Percentiles rank a stretch among this genome's conserved stretches.
phyloP scores from a whole-genome alignment of 1,140 invertebrate genomes.

The Bombus impatiens region DNA sequence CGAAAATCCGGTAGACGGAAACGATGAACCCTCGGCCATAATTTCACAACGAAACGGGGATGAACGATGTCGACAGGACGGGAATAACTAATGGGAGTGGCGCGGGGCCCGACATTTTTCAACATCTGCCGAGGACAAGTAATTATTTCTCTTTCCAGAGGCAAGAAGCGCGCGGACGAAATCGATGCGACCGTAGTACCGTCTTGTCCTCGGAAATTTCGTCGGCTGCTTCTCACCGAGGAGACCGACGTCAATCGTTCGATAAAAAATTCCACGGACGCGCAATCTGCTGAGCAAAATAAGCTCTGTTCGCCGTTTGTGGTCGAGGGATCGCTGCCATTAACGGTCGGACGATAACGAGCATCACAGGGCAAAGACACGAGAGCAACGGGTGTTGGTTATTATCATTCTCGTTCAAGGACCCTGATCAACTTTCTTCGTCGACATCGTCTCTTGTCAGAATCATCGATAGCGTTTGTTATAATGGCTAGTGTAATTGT shows the following conservation, averaged over 20 bases:
- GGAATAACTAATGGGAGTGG: conserved; percentile 63
- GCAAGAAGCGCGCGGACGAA: background rate
- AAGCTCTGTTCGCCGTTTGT: background rate
- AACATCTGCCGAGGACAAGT: conserved; percentile 59
- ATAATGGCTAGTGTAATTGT: background rate
- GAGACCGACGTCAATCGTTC: background rate
- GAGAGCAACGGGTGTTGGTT: background rate
- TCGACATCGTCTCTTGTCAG: conserved; percentile 70
- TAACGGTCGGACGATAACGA: conserved; percentile 40
- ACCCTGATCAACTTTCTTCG: conserved; percentile 79
- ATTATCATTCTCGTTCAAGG: conserved; percentile 65
- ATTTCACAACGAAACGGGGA: conserved; percentile 57
- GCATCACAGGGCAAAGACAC: conserved; percentile 28
- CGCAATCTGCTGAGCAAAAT: conserved; percentile 7
- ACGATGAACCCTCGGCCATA: conserved; percentile 23
- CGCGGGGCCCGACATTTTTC: conserved; percentile 37
- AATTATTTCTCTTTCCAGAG: conserved; percentile 55
- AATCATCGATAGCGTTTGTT: background rate
- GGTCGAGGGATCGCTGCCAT: conserved; percentile 17
- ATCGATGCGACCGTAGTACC: background rate
- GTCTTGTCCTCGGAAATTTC: conserved; percentile 14
- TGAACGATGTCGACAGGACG: conserved; percentile 53
- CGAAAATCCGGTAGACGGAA: conserved; percentile 42
- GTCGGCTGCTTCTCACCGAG: background rate
- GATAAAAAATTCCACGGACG: conserved; percentile 22